phyloP scores from a whole-genome alignment of 2,888 invertebrate species.

The Cataglyphis rosenhaueri region DNA sequence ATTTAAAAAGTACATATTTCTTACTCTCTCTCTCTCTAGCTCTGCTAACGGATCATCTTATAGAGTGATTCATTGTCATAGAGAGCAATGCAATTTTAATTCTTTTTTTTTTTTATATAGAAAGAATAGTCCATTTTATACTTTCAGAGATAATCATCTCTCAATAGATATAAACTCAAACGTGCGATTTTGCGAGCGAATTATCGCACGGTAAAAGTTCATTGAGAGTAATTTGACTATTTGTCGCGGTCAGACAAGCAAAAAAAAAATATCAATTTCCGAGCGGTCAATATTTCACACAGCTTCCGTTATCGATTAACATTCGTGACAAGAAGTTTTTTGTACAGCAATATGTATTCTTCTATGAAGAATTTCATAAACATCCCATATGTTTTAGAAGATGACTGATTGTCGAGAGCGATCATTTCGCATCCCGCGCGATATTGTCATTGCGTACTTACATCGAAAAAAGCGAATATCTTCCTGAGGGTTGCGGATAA shows the following conservation, averaged over 20 bases:
- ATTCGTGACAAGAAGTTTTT: not conserved
- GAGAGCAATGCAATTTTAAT: not conserved
- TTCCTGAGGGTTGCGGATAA: constrained; percentile 56
- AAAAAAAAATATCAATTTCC: constrained; percentile 15
- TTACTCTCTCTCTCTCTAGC: not conserved
- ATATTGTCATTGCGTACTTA: constrained; percentile 72
- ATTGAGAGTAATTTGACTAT: not conserved
- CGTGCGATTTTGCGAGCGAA: too few species aligned
- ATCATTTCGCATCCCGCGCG: not conserved
- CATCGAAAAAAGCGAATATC: constrained; percentile 69
- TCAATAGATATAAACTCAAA: not conserved
- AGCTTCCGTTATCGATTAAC: constrained; percentile 29
- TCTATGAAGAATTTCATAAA: not conserved
- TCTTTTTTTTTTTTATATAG: not conserved
- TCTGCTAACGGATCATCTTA: not conserved
- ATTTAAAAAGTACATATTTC: not conserved
- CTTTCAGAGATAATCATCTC: not conserved
- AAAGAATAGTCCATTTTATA: not conserved
- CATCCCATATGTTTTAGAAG: not conserved
- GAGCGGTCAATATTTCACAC: constrained; percentile 8
- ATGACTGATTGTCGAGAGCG: not conserved
- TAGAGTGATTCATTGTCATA: not conserved
- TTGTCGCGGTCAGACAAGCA: not conserved
- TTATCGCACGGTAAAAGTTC: not conserved
- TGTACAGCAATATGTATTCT: not conserved